Evolutionary conservation across 2,113 vertebrate genomes (phyloP).

Genomic region (Noctilio leporinus): DNA sequence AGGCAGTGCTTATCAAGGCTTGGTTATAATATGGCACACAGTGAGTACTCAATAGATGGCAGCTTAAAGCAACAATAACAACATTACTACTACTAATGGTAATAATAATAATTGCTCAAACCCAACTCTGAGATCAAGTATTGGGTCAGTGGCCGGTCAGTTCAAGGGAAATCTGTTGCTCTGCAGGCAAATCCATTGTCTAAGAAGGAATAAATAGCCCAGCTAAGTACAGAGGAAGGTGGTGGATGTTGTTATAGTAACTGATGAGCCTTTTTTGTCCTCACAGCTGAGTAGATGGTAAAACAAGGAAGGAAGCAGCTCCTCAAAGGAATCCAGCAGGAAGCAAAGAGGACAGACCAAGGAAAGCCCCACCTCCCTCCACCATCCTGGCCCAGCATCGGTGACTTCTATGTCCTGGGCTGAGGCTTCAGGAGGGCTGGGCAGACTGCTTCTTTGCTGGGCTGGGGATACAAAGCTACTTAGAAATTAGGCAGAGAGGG

Average conservation of each 20-base stretch:
- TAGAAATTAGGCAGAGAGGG: neutral
- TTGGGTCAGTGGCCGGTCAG: neutral
- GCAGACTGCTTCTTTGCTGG: neutral
- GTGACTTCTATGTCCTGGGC: neutral
- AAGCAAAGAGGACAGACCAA: neutral
- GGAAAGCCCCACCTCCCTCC: neutral
- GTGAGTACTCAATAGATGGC: neutral
- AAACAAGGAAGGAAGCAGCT: neutral
- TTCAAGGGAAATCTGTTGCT: neutral
- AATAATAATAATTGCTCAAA: neutral
- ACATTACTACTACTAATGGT: neutral
- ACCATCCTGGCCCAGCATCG: neutral
- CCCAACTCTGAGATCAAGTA: neutral
- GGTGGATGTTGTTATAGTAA: conserved; percentile 41
- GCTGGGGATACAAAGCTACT: neutral
- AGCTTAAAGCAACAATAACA: neutral
- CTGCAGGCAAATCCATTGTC: neutral
- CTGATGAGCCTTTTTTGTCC: conserved; percentile 19
- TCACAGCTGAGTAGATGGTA: neutral
- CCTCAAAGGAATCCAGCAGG: neutral
- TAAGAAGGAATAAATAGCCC: neutral
- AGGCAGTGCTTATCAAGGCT: neutral
- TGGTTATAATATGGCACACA: neutral
- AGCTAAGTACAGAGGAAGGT: neutral
- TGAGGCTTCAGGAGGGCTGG: neutral